Evolutionary conservation across 2,797 vertebrate species (phyloP).

Genomic region (Natrix natrix): DNA sequence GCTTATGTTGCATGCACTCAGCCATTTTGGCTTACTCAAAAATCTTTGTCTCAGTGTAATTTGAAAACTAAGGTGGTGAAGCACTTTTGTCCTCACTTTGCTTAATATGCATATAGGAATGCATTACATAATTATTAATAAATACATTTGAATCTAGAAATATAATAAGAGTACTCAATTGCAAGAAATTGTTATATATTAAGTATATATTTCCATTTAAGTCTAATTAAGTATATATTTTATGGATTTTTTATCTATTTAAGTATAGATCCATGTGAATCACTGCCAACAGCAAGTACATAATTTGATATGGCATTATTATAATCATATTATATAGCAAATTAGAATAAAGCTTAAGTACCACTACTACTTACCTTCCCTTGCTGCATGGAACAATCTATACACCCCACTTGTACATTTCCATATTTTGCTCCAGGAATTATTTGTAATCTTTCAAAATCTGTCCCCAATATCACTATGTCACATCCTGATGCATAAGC

Average conservation of each 20-base stretch:
- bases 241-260: too few relatives aligned
- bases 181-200: not conserved
- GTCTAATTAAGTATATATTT: not conserved
- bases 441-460: conserved; percentile 97
- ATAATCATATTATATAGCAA: not conserved
- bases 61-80: not conserved
- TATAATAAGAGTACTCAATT: not conserved
- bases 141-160: not conserved
- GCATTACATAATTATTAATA: not conserved
- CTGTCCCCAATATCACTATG: conserved; percentile 92
- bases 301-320: not conserved
- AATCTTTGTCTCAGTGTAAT: not conserved
- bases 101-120: not conserved
- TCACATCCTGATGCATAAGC: conserved; percentile 98
- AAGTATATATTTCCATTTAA: not conserved
- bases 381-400: conserved; percentile 91
- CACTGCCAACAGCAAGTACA: not conserved
- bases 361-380: conserved; percentile 83
- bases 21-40: not conserved
- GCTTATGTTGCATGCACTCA: not conserved
- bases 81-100: not conserved
- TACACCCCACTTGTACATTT: conserved; percentile 96
- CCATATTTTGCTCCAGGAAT: conserved; percentile 97
- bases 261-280: not conserved
- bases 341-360: not conserved